phyloP scores from a whole-genome alignment of 2,797 vertebrate species.

The Darevskia nairensis region DNA sequence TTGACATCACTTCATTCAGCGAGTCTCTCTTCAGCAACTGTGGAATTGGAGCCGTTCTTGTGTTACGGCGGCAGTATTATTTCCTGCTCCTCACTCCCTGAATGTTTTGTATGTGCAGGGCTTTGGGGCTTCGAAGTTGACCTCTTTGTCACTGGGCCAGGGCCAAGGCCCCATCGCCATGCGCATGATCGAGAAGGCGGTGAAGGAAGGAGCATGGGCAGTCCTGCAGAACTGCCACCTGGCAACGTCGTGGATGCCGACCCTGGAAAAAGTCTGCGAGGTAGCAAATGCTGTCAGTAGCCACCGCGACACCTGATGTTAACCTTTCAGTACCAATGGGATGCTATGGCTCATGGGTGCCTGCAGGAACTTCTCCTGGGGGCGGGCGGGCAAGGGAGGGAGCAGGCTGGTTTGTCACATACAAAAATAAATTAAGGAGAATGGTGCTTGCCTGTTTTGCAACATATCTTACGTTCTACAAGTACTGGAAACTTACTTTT shows the following conservation, averaged over 20 bases:
- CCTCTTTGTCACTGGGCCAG: conserved; percentile 91
- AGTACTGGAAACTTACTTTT: no score
- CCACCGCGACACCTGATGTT: neutral
- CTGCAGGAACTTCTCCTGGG: no score
- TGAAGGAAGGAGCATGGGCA: conserved; percentile 90
- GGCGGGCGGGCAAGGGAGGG: no score
- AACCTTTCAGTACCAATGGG: neutral
- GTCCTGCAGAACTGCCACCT: conserved; percentile 94
- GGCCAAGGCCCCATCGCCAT: conserved; percentile 93
- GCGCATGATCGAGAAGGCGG: conserved; percentile 85
- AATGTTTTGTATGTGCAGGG: conserved; percentile 76
- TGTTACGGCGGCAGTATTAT: neutral
- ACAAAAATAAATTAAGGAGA: no score
- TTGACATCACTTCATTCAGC: neutral
- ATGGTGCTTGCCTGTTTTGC: no score
- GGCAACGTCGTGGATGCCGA: conserved; percentile 93
- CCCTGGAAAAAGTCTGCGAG: conserved; percentile 90
- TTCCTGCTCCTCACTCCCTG: neutral
- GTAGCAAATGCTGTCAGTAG: conserved; percentile 70
- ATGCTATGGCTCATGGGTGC: no score
- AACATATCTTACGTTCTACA: no score
- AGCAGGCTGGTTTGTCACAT: no score
- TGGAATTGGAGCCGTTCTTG: neutral
- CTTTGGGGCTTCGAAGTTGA: conserved; percentile 85
- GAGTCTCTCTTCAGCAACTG: neutral